These are phyloP conservation scores for Chauna torquata DNA, from an alignment of 2,113 vertebrate species.

Conservation along the genomic window DNA sequence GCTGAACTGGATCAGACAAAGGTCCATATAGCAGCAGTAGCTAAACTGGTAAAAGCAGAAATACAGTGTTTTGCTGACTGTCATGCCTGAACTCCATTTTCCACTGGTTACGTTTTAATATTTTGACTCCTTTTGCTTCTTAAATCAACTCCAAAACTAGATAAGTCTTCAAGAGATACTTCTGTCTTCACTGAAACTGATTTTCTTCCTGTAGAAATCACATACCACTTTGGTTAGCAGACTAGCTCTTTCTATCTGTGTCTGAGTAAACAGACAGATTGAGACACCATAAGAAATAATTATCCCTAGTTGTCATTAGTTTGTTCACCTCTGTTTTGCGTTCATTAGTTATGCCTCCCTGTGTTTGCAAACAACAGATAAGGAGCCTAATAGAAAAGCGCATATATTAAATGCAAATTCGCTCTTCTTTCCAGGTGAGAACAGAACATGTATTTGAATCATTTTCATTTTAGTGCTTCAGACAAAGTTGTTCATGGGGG, in stretches of 20 bases:
- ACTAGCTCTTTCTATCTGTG: background rate
- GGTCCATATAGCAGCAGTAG: background rate
- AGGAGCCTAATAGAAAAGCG: background rate
- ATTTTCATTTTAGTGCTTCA: background rate
- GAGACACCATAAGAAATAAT: background rate
- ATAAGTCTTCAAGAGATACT: background rate
- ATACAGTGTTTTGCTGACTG: background rate
- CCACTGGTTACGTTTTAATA: background rate
- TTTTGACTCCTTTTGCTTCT: background rate
- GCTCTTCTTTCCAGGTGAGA: background rate
- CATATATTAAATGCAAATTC: background rate
- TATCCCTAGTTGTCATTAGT: background rate
- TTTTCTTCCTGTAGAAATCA: background rate
- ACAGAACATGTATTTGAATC: background rate
- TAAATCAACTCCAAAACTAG: background rate
- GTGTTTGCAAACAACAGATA: conserved; percentile 17
- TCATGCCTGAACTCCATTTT: background rate
- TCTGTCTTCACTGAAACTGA: background rate
- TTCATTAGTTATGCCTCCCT: background rate
- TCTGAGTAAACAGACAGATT: background rate
- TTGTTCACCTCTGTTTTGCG: background rate
- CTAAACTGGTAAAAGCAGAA: background rate
- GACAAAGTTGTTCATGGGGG: background rate
- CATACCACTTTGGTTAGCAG: background rate
- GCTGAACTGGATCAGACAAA: background rate